Evolutionary conservation across 2,888 invertebrate genomes (phyloP).

Genomic region (Thelaira solivaga): DNA sequence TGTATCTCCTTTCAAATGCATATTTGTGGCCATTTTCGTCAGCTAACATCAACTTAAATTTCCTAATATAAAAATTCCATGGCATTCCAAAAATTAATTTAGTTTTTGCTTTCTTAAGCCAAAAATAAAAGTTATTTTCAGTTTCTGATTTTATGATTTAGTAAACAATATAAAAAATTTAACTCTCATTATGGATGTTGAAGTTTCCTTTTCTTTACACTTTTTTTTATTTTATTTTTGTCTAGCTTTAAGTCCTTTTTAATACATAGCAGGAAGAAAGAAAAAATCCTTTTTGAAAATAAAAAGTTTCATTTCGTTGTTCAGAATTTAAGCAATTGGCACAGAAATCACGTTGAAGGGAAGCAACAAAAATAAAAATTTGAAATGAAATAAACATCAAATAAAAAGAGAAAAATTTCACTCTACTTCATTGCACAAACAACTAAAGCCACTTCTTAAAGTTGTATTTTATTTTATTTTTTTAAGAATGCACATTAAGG

Average conservation of each 20-base stretch:
- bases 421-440: constrained; percentile 51
- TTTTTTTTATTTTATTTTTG: background rate
- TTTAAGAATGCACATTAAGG: too few species aligned
- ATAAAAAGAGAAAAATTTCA: constrained; percentile 43
- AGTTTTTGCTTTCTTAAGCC: too few species aligned
- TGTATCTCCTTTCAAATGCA: too few species aligned
- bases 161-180: background rate
- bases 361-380: background rate
- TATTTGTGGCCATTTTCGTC: too few species aligned
- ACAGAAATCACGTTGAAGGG: constrained; percentile 49
- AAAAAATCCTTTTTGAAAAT: constrained; percentile 1
- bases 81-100: too few species aligned
- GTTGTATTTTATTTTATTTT: too few species aligned
- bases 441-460: constrained; percentile 6
- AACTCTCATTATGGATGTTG: background rate
- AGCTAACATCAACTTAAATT: too few species aligned
- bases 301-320: constrained; percentile 24
- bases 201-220: background rate
- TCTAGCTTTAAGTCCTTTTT: background rate
- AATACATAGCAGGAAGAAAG: background rate
- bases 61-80: too few species aligned
- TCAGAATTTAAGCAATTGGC: constrained; percentile 45
- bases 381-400: background rate
- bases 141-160: too few species aligned
- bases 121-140: too few species aligned